Base-by-base conservation (phyloP, 2,797 vertebrate species). In the Rhinatrema bivittatum region DNA sequence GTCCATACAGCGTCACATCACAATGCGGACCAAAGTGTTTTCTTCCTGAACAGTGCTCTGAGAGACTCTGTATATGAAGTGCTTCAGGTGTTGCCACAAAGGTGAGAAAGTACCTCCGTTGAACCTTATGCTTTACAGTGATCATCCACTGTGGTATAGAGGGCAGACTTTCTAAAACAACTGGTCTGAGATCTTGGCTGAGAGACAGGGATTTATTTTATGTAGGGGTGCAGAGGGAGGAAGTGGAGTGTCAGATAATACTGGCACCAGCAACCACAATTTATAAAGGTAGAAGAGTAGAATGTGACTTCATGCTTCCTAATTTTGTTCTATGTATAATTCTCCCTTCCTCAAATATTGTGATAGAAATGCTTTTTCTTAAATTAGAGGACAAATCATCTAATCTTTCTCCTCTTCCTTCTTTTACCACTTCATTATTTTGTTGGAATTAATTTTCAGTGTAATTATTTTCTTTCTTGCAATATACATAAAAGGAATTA, bases 21-120 rank as follows among this genome's bases (percentile, higher is more conserved):
- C 53, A 62, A 57, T 60, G 55, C 53, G 54, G 52, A 61, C 64
- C 53, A 63, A 74, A 69, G 56, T 71, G 74, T 68, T 56, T 58
- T 42, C 36, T 61, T 32, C 1, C 56, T 60, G n/a, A 69, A 2
- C 60, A 63, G 40, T 54, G 54, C 35, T 32, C 60, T 71, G 54
- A n/a, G n/a, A n/a, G n/a, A n/a, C n/a, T n/a, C n/a, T n/a, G n/a
- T n/a, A n/a, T n/a, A n/a, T 57, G 53, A 60, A 65, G 60, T 45
- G 50, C 57, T 62, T 55, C 46, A 53, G 52, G 63, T 63, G 53
- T 66, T 55, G 34, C 45, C 68, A 48, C 49, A 66, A 67, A 75
- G 42, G 43, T 70, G 65, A 76, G 50, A 56, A 60, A 43, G 73
- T 25, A 56, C 39, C 44, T 52, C 56, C 68, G 57, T 62, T 46